Evolutionary conservation across 2,797 vertebrate species (phyloP).

Genomic region (Fistularia commersonii): DNA sequence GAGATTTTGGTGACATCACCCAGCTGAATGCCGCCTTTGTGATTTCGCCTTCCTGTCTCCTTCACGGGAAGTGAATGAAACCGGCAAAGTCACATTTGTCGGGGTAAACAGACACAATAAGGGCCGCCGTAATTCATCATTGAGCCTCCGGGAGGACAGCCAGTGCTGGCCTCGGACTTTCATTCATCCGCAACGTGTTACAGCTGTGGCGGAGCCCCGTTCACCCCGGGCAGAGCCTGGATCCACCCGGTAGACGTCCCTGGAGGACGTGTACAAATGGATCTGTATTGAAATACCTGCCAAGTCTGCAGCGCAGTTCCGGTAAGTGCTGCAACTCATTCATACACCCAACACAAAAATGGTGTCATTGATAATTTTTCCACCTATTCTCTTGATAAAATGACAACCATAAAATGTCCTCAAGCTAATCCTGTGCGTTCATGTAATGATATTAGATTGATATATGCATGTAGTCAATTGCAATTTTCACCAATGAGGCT

Average conservation of each 20-base stretch:
- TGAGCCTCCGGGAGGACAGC: conserved; percentile 58
- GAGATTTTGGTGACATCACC: too few relatives aligned
- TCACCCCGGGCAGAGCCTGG: conserved; percentile 7
- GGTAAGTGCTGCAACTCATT: too few relatives aligned
- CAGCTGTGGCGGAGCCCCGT: conserved; percentile 19
- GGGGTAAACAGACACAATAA: conserved; percentile 50
- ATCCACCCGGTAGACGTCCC: too few relatives aligned
- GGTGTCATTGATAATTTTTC: too few relatives aligned
- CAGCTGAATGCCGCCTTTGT: too few relatives aligned
- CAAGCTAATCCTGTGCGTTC: too few relatives aligned
- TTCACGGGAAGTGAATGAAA: conserved; percentile 25
- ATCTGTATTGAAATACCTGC: conserved; percentile 23
- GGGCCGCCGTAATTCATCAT: conserved; percentile 61
- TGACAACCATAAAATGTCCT: too few relatives aligned
- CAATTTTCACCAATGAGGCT: too few relatives aligned
- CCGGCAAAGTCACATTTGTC: conserved; percentile 33
- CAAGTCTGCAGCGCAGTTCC: conserved; percentile 9
- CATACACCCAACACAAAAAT: too few relatives aligned
- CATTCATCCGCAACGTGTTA: conserved; percentile 43
- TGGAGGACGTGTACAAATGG: neutral
- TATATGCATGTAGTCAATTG: too few relatives aligned
- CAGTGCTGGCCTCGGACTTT: conserved; percentile 38
- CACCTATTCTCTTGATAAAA: too few relatives aligned
- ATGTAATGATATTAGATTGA: too few relatives aligned
- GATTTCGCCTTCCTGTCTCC: neutral